Percentiles rank a stretch among this genome's conserved stretches.
Evolutionary conservation across 1,140 invertebrate species (phyloP).

Genomic region (Conopomorpha cramerella): DNA sequence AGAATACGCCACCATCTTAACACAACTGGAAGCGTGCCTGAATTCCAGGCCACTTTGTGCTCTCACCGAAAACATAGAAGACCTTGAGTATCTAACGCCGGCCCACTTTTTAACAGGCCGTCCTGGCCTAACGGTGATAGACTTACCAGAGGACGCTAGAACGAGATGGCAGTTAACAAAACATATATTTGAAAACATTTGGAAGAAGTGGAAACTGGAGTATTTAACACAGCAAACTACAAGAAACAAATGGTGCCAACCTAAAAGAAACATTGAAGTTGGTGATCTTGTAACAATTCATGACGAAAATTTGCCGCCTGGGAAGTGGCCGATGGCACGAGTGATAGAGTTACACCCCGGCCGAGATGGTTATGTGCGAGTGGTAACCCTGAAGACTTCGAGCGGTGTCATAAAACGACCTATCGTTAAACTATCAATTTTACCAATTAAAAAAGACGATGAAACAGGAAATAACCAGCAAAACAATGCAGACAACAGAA

Average conservation of each 20-base stretch:
- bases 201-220: conserved; percentile 2
- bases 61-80: background rate
- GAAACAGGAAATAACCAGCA: background rate
- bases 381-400: conserved; percentile 2
- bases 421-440: conserved; percentile 3
- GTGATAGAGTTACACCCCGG: conserved; percentile 1
- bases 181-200: conserved; percentile 1
- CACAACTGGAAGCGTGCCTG: conserved; percentile 1
- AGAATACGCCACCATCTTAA: conserved; percentile 1
- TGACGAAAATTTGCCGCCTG: conserved; percentile 1
- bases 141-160: background rate
- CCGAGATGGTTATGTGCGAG: background rate
- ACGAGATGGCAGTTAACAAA: conserved; percentile 2
- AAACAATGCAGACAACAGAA: background rate
- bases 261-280: background rate
- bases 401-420: conserved; percentile 2
- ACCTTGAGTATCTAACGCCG: background rate
- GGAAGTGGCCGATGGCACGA: conserved; percentile 2
- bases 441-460: background rate
- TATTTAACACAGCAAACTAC: background rate
- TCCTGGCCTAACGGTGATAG: background rate
- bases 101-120: conserved; percentile 1
- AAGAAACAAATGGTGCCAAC: conserved; percentile 1
- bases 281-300: conserved; percentile 1
- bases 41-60: background rate